Evolutionary conservation across 2,888 invertebrate genomes (phyloP).

Genomic region (Eretmocerus hayati): DNA sequence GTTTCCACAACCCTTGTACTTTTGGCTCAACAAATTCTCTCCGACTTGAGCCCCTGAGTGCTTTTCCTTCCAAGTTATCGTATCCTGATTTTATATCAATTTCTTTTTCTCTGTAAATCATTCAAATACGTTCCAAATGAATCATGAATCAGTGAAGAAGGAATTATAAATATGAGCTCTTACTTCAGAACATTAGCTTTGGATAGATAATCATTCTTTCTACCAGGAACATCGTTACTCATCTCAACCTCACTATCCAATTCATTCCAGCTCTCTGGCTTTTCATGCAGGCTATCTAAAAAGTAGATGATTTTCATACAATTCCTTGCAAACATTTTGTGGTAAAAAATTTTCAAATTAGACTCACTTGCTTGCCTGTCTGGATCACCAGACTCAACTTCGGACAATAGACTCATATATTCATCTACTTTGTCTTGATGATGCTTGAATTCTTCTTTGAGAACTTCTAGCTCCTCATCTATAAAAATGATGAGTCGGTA

Average conservation of each 20-base stretch:
- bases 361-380: slow-evolving; percentile 62
- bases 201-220: slow-evolving; percentile 60
- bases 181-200: slow-evolving; percentile 61
- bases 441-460: slow-evolving; percentile 84
- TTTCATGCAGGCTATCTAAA: slow-evolving; percentile 67
- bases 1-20: slow-evolving; percentile 81
- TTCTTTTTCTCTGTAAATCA: slow-evolving; percentile 59
- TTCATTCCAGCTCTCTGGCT: slow-evolving; percentile 65
- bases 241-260: slow-evolving; percentile 50
- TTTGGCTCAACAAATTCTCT: slow-evolving; percentile 86
- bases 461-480: slow-evolving; percentile 70
- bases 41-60: slow-evolving; percentile 70
- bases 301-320: neutral
- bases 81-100: slow-evolving; percentile 69
- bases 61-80: slow-evolving; percentile 66
- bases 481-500: slow-evolving; percentile 28
- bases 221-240: slow-evolving; percentile 49
- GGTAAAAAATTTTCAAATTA: neutral
- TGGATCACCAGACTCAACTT: slow-evolving; percentile 56
- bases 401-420: slow-evolving; percentile 71
- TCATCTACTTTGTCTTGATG: slow-evolving; percentile 91
- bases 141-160: slow-evolving; percentile 1
- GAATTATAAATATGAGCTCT: neutral
- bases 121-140: neutral
- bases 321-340: neutral